phyloP scores from a whole-genome alignment of 2,888 invertebrate genomes.

The Tanypteryx hageni region DNA sequence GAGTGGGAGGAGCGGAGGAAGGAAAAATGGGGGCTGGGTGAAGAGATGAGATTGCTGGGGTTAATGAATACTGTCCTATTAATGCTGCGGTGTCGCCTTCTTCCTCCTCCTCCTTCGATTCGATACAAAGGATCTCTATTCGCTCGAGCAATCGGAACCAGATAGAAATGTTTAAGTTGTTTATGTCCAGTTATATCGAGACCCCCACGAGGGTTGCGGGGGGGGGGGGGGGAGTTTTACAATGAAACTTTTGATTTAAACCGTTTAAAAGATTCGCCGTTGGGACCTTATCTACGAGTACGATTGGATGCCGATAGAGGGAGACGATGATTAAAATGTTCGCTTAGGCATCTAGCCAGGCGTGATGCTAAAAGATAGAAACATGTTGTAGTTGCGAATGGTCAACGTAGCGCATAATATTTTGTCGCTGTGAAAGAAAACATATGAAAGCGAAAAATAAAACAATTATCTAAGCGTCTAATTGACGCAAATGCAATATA shows the following conservation, averaged over 20 bases:
- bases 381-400: too few species aligned
- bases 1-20: background rate
- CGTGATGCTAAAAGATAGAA: too few species aligned
- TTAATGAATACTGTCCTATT: constrained; percentile 18
- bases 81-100: background rate
- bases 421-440: too few species aligned
- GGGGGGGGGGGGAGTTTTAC: background rate
- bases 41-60: background rate
- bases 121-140: background rate
- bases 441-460: too few species aligned
- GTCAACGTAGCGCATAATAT: too few species aligned
- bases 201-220: background rate
- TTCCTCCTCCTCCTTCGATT: background rate
- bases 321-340: too few species aligned
- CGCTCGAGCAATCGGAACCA: background rate
- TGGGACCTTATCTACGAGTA: background rate
- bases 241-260: background rate
- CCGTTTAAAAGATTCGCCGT: background rate
- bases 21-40: background rate
- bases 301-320: background rate
- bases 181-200: background rate
- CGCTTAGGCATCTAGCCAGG: too few species aligned
- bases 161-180: constrained; percentile 13
- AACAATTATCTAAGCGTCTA: too few species aligned
- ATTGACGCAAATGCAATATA: too few species aligned